Base-by-base conservation (phyloP, 2,888 invertebrate species). In the Tubulanus polymorphus region DNA sequence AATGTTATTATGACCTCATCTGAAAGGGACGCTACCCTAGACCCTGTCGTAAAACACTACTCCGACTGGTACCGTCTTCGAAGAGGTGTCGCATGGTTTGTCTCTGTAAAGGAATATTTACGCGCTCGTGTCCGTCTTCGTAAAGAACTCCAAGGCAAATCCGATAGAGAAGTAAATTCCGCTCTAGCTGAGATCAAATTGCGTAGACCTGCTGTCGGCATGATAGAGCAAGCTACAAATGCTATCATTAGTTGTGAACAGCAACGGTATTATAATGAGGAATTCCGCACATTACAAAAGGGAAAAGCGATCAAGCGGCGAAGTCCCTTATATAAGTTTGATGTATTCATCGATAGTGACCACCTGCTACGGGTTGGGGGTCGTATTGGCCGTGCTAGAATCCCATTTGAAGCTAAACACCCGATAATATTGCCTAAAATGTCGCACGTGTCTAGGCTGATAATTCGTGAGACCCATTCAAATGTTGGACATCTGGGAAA, bases 371-470 rank as follows among this genome's bases (percentile, higher is more conserved):
- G 41, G 6, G 41, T 41, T 41, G 41, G 51, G 0, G 51, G 55
- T 28, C 26, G 55, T 2, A 25, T 55, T 5, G n/a, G 10, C 3
- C 32, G n/a, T 8, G 23, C 32, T 2, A 12, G 23, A 15, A 32
- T 55, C 10, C 20, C n/a, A 6, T 28, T 20, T 30, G 51, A 51
- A 20, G 15, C 2, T 12, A 51, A 46, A 12, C 51, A 55, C 37
- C 55, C 29, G 20, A 6, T 51, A 5, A 25, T 55, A 23, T 25
- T 55, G 46, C 51, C 51, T 0, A 51, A 55, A 6, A 35, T 46
- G 3, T 37, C 45, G 23, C 46, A 5, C 2, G 50, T 55, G 15
- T 26, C 51, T n/a, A 3, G 28, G 12, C 46, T 55, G 15, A 50
- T 55, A 18, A 18, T 55, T 2, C 2, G 49, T 32, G 15, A 32